Conservation (phyloP, 2,113 vertebrate genomes). For the Rhombomys opimus region DNA sequence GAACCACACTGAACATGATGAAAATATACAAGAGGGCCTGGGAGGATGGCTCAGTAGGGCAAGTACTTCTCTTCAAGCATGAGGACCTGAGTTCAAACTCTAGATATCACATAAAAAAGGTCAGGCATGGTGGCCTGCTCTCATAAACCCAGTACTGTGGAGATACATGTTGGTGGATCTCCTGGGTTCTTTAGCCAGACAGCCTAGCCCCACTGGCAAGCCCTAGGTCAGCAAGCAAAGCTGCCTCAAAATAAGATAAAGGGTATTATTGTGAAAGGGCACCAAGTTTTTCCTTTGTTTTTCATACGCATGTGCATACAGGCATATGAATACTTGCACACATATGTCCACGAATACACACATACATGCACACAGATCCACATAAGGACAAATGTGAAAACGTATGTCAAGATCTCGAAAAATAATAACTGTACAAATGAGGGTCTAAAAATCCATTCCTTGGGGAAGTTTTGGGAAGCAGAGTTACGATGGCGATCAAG, state of each 20-base stretch:
- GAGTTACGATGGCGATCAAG: neutral
- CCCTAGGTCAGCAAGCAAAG: neutral
- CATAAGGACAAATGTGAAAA: neutral
- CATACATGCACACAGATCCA: neutral
- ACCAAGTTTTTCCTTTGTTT: neutral
- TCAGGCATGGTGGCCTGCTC: neutral
- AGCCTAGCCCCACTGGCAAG: neutral
- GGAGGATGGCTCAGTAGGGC: neutral
- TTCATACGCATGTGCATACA: neutral
- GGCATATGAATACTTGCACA: neutral
- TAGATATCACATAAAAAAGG: neutral
- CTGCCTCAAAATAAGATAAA: neutral
- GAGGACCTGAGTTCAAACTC: neutral
- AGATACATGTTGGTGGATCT: neutral
- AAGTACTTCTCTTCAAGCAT: neutral
- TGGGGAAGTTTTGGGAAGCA: neutral
- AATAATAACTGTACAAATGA: neutral
- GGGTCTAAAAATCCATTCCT: accelerated
- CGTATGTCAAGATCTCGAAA: neutral
- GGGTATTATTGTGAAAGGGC: neutral
- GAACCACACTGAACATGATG: neutral
- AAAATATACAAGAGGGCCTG: neutral
- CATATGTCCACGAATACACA: neutral
- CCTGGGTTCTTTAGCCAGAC: no score
- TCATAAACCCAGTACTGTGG: neutral